Base-by-base conservation (phyloP, 2,888 invertebrate species). In the Torymus tubicola region DNA sequence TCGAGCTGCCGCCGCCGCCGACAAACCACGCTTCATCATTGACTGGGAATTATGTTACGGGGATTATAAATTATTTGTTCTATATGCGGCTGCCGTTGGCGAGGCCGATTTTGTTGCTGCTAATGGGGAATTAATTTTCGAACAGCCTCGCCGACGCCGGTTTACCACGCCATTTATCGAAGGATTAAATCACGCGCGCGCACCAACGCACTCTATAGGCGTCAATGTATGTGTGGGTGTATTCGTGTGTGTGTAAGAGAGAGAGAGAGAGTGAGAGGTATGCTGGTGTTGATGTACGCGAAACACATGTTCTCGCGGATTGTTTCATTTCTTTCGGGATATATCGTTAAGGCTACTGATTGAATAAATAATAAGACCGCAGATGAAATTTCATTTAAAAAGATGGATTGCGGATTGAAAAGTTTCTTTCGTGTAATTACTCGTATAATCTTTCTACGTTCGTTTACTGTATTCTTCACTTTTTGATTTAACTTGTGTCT, bases 111-210 rank as follows among this genome's bases (percentile, higher is more conserved):
- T 85, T 84, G 86, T 84, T 85, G 84, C 81, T 81, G 84, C 84
- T 85, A 86, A 86, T 86, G 84, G 85, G 79, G 82, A 85, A 86
- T 85, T 85, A 86, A 85, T 85, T 85, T 84, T 85, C 83, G 83
- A 86, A 84, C 83, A 84, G 85, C 72, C 79, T 80, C 55, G 60
- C 57, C 64, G 57, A 61, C 72, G 81, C 68, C 72, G 77, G 80
- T 83, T 83, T 84, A 82, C 84, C 83, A 75, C 84, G 84, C 83
- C 83, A 85, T 85, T 85, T 84, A 83, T 84, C 82, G 79, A 83
- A 82, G 82, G 82, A 84, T 85, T 84, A 82, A 81, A 79, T 79
- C 79, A 73, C 77, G 52, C 52, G 50, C 68, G n/a, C 52, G n/a
- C 74, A 21, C 57, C 50, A 72, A 16, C 31, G 31, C 42, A 16